These are phyloP conservation scores for Marmota flaviventris DNA, from an alignment of 2,113 vertebrate genomes.

Conservation along the genomic window DNA sequence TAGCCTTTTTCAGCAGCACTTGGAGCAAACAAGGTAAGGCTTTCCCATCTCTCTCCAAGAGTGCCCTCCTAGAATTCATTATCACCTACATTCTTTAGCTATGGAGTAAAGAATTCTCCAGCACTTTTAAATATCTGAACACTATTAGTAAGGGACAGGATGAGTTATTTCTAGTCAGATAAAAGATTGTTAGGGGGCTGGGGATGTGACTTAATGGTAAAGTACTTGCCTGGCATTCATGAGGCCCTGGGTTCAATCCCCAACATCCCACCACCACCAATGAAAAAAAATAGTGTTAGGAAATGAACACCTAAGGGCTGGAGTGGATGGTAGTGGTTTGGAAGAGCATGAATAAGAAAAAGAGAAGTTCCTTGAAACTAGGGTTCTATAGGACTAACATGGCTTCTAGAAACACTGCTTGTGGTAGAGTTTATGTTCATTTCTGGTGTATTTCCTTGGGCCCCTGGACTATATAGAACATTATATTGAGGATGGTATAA, in stretches of 20 bases:
- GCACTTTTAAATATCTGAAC: background rate
- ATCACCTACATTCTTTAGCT: background rate
- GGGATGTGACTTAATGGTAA: no score
- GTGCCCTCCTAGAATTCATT: background rate
- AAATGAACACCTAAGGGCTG: background rate
- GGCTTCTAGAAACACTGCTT: constrained; percentile 36
- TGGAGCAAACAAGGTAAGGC: constrained; percentile 69
- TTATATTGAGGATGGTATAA: background rate
- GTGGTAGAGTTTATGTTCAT: background rate
- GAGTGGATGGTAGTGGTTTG: background rate
- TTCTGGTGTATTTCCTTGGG: background rate
- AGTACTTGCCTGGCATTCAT: no score
- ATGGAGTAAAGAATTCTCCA: background rate
- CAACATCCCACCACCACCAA: no score
- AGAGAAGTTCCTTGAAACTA: background rate
- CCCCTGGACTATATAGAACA: background rate
- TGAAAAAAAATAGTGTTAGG: no score
- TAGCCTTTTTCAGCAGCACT: constrained; percentile 52
- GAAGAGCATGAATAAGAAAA: background rate
- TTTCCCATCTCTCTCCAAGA: background rate
- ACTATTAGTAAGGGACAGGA: background rate
- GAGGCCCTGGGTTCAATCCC: no score
- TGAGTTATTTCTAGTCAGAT: background rate
- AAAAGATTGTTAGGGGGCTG: background rate
- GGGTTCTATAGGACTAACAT: background rate